phyloP scores from a whole-genome alignment of 2,797 vertebrate genomes.

The Pangasius krempfi region DNA sequence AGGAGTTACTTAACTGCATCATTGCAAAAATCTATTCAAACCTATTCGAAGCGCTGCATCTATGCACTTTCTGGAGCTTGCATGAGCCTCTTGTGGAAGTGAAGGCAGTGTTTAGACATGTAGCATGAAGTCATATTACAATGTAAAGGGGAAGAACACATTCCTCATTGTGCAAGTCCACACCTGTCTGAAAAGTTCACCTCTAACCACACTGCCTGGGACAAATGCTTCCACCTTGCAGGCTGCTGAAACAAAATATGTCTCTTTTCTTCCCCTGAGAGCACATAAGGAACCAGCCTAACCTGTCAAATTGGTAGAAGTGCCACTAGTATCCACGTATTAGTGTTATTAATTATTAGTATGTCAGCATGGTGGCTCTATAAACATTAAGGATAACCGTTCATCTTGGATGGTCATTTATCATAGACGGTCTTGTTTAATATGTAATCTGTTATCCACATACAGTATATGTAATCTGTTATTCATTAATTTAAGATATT shows the following conservation, averaged over 20 bases:
- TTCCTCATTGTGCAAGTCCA: constrained; percentile 51
- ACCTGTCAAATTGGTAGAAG: constrained; percentile 7
- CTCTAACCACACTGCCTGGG: constrained; percentile 1
- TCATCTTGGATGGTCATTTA: not conserved
- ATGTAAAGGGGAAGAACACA: constrained; percentile 39
- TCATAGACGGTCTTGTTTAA: not conserved
- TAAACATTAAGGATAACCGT: not conserved
- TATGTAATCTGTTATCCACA: not conserved
- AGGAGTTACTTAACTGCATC: not conserved
- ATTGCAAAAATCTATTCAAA: not conserved
- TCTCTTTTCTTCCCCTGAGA: constrained; percentile 11
- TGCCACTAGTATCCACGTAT: not conserved
- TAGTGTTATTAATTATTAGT: not conserved
- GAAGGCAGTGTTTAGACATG: constrained; percentile 51
- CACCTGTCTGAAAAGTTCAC: constrained; percentile 47
- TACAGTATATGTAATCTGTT: not conserved
- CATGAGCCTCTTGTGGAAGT: constrained; percentile 6
- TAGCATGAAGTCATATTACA: constrained; percentile 26
- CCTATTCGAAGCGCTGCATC: not conserved
- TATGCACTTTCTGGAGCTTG: not conserved
- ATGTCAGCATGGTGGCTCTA: not conserved
- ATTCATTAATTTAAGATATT: not conserved
- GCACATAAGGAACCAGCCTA: not conserved
- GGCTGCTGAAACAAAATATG: constrained; percentile 4
- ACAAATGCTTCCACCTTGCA: constrained; percentile 18